Evolutionary conservation across 92 coral and sea anemone genomes (phyloP), one percentile per base, ranked within the genome.

Genomic region (Siderastrea siderea): DNA sequence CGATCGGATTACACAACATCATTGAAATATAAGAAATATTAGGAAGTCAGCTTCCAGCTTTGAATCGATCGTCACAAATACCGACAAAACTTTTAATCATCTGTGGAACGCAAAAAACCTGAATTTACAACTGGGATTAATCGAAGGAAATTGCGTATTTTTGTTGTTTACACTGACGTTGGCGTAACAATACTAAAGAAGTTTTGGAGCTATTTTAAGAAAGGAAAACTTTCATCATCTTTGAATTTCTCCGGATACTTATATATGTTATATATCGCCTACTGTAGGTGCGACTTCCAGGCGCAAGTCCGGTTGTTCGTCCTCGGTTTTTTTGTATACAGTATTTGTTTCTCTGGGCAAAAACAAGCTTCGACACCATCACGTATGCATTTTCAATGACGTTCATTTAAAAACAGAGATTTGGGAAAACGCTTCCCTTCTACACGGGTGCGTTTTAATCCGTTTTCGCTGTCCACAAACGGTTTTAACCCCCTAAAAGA

Each of bases 161-260:
- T 10, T 10, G 11, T 10, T 60, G 45, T n/a, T 1, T 8, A 26
- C 38, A 26, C 38, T 26, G 38, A 26, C 38, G 38, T 26, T 26
- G 38, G 38, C 38, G 38, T 26, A 26, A 26, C 38, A 26, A 0
- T 26, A 9, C 66, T 61, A 61, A 61, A 5, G 16, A 61, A 52
- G 8, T 52, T 52, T 52, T 52, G 38, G 8, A 52, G 55, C 26
- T 70, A 70, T 68, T 68, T 68, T 68, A 10, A 68, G n/a, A 45
- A 46, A 3, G 38, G 38, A 26, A 26, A 26, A 26, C 4, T 61
- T 16, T 7, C 26, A 38, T 6, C 6, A 17, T 19, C 43, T 38
- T 16, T 61, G 7, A 26, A 38, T 44, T 62, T 78, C 63, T 62
- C 51, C 53, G 63, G 84, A 80, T 80, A 53, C 51, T 51, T 38